Evolutionary conservation across 2,888 invertebrate genomes (phyloP), one percentile per base, ranked within the genome.

Genomic region (Synergus gifuensis): DNA sequence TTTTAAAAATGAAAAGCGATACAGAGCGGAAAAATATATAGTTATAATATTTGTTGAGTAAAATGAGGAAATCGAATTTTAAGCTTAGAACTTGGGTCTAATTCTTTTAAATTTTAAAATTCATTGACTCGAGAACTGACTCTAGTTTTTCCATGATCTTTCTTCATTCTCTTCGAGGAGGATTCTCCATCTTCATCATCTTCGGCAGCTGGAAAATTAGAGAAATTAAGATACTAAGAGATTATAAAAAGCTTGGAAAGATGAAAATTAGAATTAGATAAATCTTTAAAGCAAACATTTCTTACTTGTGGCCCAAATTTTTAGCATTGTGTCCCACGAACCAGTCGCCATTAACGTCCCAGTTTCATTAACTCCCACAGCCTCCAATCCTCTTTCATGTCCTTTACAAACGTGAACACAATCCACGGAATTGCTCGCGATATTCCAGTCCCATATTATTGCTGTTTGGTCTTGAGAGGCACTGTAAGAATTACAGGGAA

Each of bases 381-480:
- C 96, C 91, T 99, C 98, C 0, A 99, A 95, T 79, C 97, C 97
- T 86, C 98, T 95, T 84, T 98, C 97, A 91, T 99, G 99, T 0
- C 99, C 98, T 83, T 96, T 95, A 87, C 98, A 97, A 4, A 96
- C 94, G 81, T 96, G 95, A 44, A 96, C 93, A 90, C 97, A 97
- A 85, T 96, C 95, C 11, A 97, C 96, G 0, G 96, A 95, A 92
- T 97, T 96, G 8, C 94, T 93, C 0, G 93, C 92, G 40, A 96
- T 94, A 90, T 96, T 95, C 97, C 97, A 98, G 84, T 96, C 95
- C 98, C 98, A 98, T 76, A 98, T 92, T 93, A 97, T 95, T 0
- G 96, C 96, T 2, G 97, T 97, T 92, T 98, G 97, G 92, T 99
- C 99, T 92, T 98, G 98, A 11, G 98, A 98, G 9, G 96, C 97